Base-by-base conservation (phyloP, 2,113 vertebrate species). In the Scophthalmus maximus region DNA sequence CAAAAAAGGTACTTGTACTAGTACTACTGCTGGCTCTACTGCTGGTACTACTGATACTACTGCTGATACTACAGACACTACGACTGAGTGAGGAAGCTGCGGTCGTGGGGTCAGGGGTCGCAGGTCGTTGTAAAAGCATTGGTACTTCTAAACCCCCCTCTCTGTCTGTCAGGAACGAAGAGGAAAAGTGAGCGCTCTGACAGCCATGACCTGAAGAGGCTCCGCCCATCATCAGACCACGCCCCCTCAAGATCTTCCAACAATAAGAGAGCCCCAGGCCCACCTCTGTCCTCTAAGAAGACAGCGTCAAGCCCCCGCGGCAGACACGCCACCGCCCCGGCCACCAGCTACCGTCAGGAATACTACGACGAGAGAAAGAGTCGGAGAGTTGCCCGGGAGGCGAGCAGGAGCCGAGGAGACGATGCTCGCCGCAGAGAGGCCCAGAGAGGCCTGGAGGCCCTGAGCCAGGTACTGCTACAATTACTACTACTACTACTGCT, bases 131-230 rank as follows among this genome's bases (percentile, higher is more conserved):
- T n/a, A n/a, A n/a, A n/a, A n/a, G n/a, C n/a, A n/a, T n/a, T n/a
- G n/a, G n/a, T n/a, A n/a, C n/a, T n/a, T n/a, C n/a, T n/a, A n/a
- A n/a, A n/a, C n/a, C n/a, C n/a, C n/a, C n/a, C n/a, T n/a, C n/a
- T n/a, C 1, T 29, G n/a, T 68, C n/a, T 55, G 3, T 82, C 78
- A 99, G 98, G 96, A 52, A 95, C 95, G 27, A 99, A 99, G 93
- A 95, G 98, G 78, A 99, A 98, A 94, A 94, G 92, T 6, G 96
- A 97, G 20, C 93, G 95, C 73, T 93, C 95, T 52, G 96, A 96
- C 60, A 92, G 79, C 40, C 73, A 93, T 68, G 96, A 97, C 32
- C 86, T 88, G 64, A 99, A 98, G 83, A 93, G 96, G 64, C 95
- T 95, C 1, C 95, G 97, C 61, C 90, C 93, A 72, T 96, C 94